Evolutionary conservation across 2,888 invertebrate genomes (phyloP), one percentile per base, ranked within the genome.

Genomic region (Yponomeuta malinellus): DNA sequence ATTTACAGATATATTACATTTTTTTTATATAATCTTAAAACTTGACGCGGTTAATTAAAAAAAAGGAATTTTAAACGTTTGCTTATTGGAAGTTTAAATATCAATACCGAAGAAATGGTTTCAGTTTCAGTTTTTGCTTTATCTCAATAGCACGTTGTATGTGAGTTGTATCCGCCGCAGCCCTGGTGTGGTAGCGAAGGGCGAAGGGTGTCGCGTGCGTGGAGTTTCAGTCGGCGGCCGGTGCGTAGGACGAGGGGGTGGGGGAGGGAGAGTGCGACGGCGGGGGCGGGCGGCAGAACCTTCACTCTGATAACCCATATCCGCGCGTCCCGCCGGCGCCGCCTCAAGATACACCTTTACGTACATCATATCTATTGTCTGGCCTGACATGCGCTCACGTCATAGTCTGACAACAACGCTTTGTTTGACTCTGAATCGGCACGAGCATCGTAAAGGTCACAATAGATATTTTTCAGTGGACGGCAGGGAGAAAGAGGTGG

Each of bases 231-330:
- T 43, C 43, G 74, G 75, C 71, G 72, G 77, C 78, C 78, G 52
- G 52, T 59, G 52, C 52, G 52, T 59, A 59, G 68, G 68, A 71
- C 72, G 73, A 72, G 75, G 75, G 76, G 72, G 68, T 74, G 74
- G 79, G 83, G 79, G 79, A 78, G 81, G 79, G 81, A 81, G 81
- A 74, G 79, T 80, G 72, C 78, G 78, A 77, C 74, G 74, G 74
- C 75, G 73, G 74, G 77, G 74, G 74, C 74, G 72, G 74, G 76
- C 68, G 72, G 64, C 76, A 79, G 79, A 84, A 83, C 85, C 85
- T 86, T 87, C 83, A 84, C 79, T 82, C 85, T 84, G 83, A 83
- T 89, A 81, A 89, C 89, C 89, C 82, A 89, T 78, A 87, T 87
- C 78, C 78, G 75, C 72, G 75, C 83, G 77, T 76, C 79, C 76